These are phyloP conservation scores for Microctenopoma stevenorrisi DNA, from an alignment of 2,797 vertebrate genomes.

Conservation along the genomic window DNA sequence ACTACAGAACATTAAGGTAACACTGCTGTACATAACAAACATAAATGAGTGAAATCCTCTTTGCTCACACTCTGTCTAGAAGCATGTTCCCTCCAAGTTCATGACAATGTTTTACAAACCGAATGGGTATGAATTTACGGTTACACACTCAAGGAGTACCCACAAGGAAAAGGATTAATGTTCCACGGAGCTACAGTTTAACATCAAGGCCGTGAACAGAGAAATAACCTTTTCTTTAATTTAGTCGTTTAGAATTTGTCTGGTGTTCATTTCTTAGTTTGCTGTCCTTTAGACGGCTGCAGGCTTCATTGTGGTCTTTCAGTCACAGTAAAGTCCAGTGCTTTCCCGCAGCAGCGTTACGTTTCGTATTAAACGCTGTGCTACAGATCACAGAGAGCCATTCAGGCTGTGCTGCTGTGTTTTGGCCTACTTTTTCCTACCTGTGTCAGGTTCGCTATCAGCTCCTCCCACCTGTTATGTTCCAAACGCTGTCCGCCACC, in stretches of 20 bases:
- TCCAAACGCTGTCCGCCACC: conserved; percentile 40
- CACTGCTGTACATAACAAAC: background rate
- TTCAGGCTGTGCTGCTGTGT: conserved; percentile 41
- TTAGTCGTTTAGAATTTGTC: background rate
- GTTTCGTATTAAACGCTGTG: conserved; percentile 8
- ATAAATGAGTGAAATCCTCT: background rate
- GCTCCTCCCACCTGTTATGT: conserved; percentile 60
- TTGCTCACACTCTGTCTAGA: background rate
- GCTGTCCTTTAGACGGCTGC: conserved; percentile 4
- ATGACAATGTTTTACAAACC: background rate
- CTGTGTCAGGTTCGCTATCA: conserved; percentile 50
- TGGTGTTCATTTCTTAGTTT: conserved; percentile 7
- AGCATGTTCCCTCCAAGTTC: background rate
- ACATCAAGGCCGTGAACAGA: background rate
- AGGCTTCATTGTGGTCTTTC: conserved; percentile 6
- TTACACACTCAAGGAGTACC: too few relatives aligned
- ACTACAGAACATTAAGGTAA: background rate
- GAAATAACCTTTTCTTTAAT: background rate
- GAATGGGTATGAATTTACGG: background rate
- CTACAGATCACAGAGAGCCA: conserved; percentile 34
- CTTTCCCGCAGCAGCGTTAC: conserved; percentile 4
- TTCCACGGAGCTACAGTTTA: background rate
- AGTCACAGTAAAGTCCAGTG: background rate
- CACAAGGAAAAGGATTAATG: background rate
- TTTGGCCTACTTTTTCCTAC: conserved; percentile 56